Conservation (phyloP, 2,888 invertebrate species). For the Eupithecia subfuscata region DNA sequence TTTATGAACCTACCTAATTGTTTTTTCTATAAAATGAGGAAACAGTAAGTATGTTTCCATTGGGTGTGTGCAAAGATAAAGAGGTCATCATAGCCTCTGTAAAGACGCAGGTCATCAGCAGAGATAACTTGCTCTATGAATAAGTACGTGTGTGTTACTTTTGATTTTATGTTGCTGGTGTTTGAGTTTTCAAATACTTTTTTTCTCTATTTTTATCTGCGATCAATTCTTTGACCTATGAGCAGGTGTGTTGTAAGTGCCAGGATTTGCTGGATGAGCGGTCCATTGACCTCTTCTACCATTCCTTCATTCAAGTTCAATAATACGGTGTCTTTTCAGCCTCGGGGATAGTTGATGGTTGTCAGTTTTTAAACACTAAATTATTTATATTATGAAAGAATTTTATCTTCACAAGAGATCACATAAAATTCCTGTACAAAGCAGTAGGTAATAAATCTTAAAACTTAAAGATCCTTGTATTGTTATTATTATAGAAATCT, state of each 20-base stretch:
- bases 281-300: no score
- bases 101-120: constrained; percentile 76
- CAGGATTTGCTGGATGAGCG: no score
- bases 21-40: constrained; percentile 60
- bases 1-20: neutral
- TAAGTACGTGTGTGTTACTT: constrained; percentile 52
- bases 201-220: no score
- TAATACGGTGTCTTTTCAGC: no score
- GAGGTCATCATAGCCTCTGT: constrained; percentile 74
- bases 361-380: neutral
- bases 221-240: no score
- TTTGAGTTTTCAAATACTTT: neutral
- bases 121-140: constrained; percentile 74
- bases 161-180: constrained; percentile 43
- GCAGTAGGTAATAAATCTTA: neutral
- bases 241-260: no score
- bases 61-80: constrained; percentile 74
- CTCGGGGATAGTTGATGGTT: no score
- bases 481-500: no score
- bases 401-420: neutral
- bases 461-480: no score
- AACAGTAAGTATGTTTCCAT: constrained; percentile 73
- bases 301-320: no score
- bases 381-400: neutral
- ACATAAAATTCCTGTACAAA: neutral